Conservation (phyloP, 2,113 vertebrate species). For the Pardalotus punctatus region DNA sequence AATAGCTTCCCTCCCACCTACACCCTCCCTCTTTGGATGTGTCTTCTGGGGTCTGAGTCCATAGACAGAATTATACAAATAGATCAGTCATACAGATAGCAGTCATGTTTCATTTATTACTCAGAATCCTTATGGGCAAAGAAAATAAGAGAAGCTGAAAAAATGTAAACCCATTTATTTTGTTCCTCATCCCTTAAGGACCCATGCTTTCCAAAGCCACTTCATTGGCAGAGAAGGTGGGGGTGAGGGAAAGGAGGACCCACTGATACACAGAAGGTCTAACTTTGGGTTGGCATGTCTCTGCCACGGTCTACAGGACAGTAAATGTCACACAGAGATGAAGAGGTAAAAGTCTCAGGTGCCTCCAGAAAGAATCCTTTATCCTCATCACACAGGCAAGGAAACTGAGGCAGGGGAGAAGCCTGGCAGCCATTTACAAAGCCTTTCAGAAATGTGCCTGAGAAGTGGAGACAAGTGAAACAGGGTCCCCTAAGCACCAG, state of each 20-base stretch:
- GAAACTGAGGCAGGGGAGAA: slow-evolving; percentile 25
- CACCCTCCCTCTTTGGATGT: background rate
- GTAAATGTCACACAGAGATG: background rate
- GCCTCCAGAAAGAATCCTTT: background rate
- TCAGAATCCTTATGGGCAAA: slow-evolving; percentile 88
- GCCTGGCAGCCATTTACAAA: background rate
- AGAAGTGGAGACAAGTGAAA: background rate
- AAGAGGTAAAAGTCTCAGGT: background rate
- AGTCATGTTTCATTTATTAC: slow-evolving; percentile 89
- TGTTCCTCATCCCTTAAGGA: slow-evolving; percentile 76
- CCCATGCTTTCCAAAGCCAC: slow-evolving; percentile 67
- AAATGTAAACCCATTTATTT: slow-evolving; percentile 86
- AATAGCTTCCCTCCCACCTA: slow-evolving; percentile 72
- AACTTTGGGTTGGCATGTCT: background rate
- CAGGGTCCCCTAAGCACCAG: background rate
- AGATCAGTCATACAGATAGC: slow-evolving; percentile 86
- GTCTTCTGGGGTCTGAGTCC: slow-evolving; percentile 76
- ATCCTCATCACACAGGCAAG: background rate
- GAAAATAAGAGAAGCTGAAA: slow-evolving; percentile 77
- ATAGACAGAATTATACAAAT: slow-evolving; percentile 83
- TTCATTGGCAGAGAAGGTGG: background rate
- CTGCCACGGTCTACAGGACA: background rate
- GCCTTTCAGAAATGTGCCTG: background rate
- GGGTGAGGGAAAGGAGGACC: background rate
- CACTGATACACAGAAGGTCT: background rate